Conservation (phyloP, 2,888 invertebrate species). For the Flabesymbios commensalis region DNA sequence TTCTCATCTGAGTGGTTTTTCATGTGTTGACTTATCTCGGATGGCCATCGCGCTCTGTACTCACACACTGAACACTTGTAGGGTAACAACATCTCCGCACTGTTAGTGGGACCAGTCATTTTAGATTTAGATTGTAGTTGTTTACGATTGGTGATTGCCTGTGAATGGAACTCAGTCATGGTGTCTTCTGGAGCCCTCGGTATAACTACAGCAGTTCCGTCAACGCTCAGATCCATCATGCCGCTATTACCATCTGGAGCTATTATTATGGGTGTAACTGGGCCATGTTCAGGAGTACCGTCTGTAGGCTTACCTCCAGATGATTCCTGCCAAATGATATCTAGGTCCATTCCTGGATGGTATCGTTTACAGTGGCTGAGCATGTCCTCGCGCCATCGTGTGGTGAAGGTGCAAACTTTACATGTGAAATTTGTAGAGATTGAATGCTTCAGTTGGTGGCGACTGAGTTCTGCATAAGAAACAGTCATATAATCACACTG, state of each 20-base stretch:
- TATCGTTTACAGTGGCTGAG: conserved; percentile 58
- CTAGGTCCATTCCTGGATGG: conserved; percentile 30
- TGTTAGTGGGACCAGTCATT: too few relatives aligned
- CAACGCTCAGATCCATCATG: conserved; percentile 12
- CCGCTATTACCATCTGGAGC: neutral
- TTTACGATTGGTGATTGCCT: too few relatives aligned
- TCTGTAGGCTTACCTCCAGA: neutral
- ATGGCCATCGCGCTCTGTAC: conserved; percentile 60
- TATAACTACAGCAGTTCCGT: conserved; percentile 30
- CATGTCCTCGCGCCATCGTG: conserved; percentile 60
- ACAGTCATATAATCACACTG: conserved; percentile 58
- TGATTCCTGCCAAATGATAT: neutral
- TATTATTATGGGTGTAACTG: neutral
- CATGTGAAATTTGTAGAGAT: conserved; percentile 56
- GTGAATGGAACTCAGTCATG: too few relatives aligned
- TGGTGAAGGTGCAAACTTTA: conserved; percentile 57
- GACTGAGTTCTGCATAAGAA: conserved; percentile 58
- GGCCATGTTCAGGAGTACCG: neutral
- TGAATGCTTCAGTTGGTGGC: conserved; percentile 59
- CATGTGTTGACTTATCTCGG: conserved; percentile 62
- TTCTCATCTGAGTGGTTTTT: conserved; percentile 61
- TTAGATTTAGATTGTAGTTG: too few relatives aligned
- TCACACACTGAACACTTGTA: conserved; percentile 59
- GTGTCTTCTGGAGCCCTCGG: conserved; percentile 34
- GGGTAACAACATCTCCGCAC: conserved; percentile 44